Evolutionary conservation across 2,888 invertebrate genomes (phyloP), one percentile per base, ranked within the genome.

Genomic region (Neria commutata): DNA sequence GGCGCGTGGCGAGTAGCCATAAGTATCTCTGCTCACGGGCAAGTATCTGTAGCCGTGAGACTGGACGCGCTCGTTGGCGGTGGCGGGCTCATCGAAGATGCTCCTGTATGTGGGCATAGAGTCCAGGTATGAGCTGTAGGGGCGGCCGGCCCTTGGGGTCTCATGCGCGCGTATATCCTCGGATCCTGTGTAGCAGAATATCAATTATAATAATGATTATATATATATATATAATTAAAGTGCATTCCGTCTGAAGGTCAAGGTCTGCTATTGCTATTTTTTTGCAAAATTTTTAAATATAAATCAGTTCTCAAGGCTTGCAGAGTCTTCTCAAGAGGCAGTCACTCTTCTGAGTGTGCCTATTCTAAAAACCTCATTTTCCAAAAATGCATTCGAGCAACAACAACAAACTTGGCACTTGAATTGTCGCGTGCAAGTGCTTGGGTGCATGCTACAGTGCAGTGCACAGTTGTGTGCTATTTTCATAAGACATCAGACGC

Each of bases 131-230:
- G 81, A 75, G 84, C 90, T 89, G 83, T 88, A 77, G 67, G 86
- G 85, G 73, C 84, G 85, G 77, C 87, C 86, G 59, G 88, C 84
- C 83, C 87, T 88, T 79, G 91, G 90, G 80, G 90, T 85, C 77
- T 94, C 94, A 79, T 91, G 91, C 72, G 94, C 94, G 82, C 92
- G 90, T 85, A 94, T 90, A 85, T 94, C 94, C 84, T 94, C 92
- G 79, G 94, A 93, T 84, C 94, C 94, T 92, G 56, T 33, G 58
- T 59, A 56, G 19, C 55, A 52, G 50, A 49, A 61, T 3, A 3
- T 17, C 54, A 42, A 17, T 5, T 34, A 33, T 14, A 26, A 24
- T 29, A 11, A 16, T 14, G 42, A 26, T 25, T 6, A 29, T 40
- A 17, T 4, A 4, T 8, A 37, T 4, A 37, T 14, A 6, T 11